phyloP scores from a whole-genome alignment of 1,140 invertebrate species.

The Eciton burchellii region DNA sequence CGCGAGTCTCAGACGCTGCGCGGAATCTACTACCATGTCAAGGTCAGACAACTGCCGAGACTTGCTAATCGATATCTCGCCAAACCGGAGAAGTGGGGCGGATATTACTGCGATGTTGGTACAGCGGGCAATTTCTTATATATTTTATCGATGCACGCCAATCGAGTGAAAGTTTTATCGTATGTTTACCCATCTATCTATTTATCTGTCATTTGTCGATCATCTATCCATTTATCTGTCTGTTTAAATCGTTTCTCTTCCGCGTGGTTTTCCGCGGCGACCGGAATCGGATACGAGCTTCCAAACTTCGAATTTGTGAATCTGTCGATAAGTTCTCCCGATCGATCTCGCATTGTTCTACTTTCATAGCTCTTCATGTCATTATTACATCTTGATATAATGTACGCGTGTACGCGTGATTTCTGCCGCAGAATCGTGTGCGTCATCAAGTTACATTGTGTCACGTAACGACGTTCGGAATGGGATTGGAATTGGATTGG shows the following conservation, averaged over 20 bases:
- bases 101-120: not conserved
- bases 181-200: not conserved
- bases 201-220: not conserved
- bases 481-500: not conserved
- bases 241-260: constrained; percentile 19
- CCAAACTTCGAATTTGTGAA: not conserved
- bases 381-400: not conserved
- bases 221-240: not conserved
- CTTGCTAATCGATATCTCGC: constrained; percentile 58
- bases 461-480: not conserved
- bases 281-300: not conserved
- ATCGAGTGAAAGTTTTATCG: not conserved
- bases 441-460: not conserved
- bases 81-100: constrained; percentile 8
- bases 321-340: not conserved
- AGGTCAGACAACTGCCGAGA: constrained; percentile 56
- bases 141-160: not conserved
- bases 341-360: not conserved
- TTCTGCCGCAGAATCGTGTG: not conserved
- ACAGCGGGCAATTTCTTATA: constrained; percentile 35
- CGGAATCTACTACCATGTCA: constrained; percentile 45
- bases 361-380: constrained; percentile 10
- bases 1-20: not conserved
- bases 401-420: not conserved
- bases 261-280: not conserved